Evolutionary conservation across 2,113 vertebrate genomes (phyloP).

Genomic region (Proteles cristata): DNA sequence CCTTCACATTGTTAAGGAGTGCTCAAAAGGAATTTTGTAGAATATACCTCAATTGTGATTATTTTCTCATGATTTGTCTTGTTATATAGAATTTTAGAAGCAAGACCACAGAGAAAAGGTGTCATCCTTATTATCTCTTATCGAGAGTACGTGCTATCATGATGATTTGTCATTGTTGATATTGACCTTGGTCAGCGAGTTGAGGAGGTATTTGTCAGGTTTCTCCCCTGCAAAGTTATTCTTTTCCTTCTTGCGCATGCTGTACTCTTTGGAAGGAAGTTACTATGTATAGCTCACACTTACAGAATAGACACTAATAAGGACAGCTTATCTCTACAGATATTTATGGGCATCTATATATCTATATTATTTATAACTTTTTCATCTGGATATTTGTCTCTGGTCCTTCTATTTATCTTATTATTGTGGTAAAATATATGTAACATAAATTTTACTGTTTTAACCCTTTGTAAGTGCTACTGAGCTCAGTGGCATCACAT

Average conservation of each 20-base stretch:
- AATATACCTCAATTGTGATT: neutral
- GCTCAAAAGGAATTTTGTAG: neutral
- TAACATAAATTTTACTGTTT: neutral
- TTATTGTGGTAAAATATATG: neutral
- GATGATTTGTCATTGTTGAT: neutral
- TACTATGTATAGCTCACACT: neutral
- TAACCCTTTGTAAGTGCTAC: neutral
- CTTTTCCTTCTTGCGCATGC: neutral
- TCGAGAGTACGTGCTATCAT: neutral
- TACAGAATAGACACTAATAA: neutral
- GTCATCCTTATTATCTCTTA: neutral
- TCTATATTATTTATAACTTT: neutral
- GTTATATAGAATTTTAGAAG: neutral
- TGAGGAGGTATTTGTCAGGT: neutral
- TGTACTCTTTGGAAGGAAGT: neutral
- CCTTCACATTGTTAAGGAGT: neutral
- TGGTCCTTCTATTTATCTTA: neutral
- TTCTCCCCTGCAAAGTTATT: neutral
- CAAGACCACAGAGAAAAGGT: neutral
- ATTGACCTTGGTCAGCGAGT: neutral
- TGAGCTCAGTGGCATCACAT: neutral
- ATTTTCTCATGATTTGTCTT: neutral
- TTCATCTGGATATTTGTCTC: neutral
- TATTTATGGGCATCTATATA: neutral
- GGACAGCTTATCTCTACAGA: neutral